A percentile compares a stretch with the other conserved stretches of the same genome.
phyloP scores from a whole-genome alignment of 2,113 vertebrate species.

The Diadophis punctatus region DNA sequence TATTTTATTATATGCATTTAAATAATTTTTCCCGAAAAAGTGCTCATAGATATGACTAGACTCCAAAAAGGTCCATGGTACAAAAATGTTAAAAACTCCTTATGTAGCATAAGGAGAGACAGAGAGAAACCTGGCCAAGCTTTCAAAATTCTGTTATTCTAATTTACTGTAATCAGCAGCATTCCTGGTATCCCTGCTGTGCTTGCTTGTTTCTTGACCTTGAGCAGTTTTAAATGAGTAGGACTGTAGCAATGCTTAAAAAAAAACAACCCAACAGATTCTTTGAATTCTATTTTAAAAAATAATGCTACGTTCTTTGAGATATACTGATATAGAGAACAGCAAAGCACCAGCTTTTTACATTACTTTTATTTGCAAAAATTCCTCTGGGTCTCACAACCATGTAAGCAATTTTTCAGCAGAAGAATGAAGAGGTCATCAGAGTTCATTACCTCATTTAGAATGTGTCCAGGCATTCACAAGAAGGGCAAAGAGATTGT shows the following conservation, averaged over 20 bases:
- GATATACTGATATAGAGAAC: neutral
- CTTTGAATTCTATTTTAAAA: neutral
- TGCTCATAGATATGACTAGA: neutral
- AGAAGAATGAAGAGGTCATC: neutral
- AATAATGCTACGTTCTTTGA: neutral
- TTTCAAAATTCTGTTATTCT: neutral
- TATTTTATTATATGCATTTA: neutral
- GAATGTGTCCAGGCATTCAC: neutral
- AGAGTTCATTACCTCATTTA: neutral
- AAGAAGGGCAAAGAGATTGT: neutral
- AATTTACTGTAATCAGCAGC: neutral
- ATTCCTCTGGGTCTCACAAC: neutral
- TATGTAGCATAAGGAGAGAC: neutral
- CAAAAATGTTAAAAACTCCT: neutral
- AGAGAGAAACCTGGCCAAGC: neutral
- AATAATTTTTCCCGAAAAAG: neutral
- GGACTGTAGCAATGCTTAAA: neutral
- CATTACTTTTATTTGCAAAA: neutral
- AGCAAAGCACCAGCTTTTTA: neutral
- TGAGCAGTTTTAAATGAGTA: neutral
- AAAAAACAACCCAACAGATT: neutral
- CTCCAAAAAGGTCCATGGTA: neutral
- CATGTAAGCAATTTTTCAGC: neutral
- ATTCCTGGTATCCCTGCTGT: neutral
- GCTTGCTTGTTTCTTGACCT: neutral